phyloP scores from a whole-genome alignment of 2,888 invertebrate genomes.

The Pachliopta kotzebuea region DNA sequence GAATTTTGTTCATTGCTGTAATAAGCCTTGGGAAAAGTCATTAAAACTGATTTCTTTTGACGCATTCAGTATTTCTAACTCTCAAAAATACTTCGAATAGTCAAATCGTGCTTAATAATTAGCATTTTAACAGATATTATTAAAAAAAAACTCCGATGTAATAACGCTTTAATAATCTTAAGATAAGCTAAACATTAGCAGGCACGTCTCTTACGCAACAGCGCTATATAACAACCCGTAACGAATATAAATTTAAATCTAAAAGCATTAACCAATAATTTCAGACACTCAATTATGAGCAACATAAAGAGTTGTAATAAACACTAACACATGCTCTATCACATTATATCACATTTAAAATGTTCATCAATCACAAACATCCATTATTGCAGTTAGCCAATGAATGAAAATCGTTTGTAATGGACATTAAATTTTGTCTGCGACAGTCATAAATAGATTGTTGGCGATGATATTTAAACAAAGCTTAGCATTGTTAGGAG shows the following conservation, averaged over 20 bases:
- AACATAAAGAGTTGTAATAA: constrained; percentile 11
- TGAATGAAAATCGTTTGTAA: constrained; percentile 26
- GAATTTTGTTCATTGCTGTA: too few species aligned
- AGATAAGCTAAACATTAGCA: too few species aligned
- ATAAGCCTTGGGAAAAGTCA: too few species aligned
- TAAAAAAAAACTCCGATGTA: too few species aligned
- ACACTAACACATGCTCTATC: constrained; percentile 8
- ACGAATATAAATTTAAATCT: constrained; percentile 9
- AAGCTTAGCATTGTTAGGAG: constrained; percentile 44
- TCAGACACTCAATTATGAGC: background rate
- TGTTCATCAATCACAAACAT: constrained; percentile 20
- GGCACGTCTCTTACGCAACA: background rate
- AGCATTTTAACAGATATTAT: too few species aligned
- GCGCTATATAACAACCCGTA: background rate
- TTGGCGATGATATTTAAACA: constrained; percentile 31
- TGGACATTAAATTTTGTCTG: constrained; percentile 28
- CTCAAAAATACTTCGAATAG: too few species aligned
- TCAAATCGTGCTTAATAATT: too few species aligned
- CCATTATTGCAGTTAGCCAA: constrained; percentile 20
- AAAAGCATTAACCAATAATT: constrained; percentile 20
- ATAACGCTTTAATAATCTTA: too few species aligned
- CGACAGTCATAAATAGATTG: constrained; percentile 28
- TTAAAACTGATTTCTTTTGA: too few species aligned
- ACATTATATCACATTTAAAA: constrained; percentile 18
- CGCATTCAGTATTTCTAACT: too few species aligned